A percentile compares a stretch with the other conserved stretches of the same genome.
phyloP scores from a whole-genome alignment of 23 tunicate genomes.

The Aplidium turbinatum region DNA sequence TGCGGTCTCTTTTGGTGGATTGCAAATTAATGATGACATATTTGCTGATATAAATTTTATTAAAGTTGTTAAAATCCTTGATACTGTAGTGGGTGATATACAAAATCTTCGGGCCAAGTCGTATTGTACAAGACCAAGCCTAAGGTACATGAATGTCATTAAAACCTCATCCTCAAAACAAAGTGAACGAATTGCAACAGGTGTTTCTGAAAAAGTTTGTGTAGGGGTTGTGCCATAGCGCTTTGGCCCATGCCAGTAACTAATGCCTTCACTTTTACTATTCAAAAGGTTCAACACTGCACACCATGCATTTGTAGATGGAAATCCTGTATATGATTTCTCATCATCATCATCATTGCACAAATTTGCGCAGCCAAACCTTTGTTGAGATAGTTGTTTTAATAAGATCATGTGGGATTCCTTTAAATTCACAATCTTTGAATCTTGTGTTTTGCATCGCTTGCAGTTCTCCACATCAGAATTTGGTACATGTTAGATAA shows the following conservation, averaged over 20 bases:
- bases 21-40: neutral
- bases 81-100: neutral
- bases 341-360: no score
- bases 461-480: no score
- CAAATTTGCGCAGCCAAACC: no score
- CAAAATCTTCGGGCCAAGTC: neutral
- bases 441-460: no score
- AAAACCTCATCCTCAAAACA: neutral
- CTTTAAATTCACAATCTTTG: no score
- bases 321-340: no score
- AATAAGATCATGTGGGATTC: no score
- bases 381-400: no score
- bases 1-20: neutral
- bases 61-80: constrained; percentile 3
- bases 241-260: neutral
- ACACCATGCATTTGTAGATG: no score
- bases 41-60: neutral
- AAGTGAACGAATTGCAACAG: neutral
- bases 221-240: no score
- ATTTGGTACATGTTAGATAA: no score
- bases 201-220: no score
- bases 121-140: neutral
- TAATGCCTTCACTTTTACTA: neutral
- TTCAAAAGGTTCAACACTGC: neutral
- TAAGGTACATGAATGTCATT: constrained; percentile 2